Conservation (phyloP, 2,797 vertebrate genomes). For the Odontamblyopus rebecca region DNA sequence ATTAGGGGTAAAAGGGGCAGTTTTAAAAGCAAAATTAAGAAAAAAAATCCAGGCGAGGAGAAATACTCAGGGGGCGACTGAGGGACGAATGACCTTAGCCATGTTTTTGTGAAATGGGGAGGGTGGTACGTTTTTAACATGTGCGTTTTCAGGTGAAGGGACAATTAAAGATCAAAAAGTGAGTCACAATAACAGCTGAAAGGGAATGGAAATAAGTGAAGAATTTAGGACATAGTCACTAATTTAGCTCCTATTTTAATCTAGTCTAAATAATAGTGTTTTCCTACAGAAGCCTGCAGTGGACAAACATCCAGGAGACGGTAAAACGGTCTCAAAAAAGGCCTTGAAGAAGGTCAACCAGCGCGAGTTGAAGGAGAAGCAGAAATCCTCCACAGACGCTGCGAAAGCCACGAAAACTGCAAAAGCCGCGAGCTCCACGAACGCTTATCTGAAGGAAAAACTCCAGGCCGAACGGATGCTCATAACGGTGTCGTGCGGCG, state of each 20-base stretch:
- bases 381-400: neutral
- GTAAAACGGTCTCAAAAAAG: neutral
- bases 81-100: too few relatives aligned
- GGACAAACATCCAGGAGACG: neutral
- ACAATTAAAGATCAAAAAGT: neutral
- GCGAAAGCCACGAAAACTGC: neutral
- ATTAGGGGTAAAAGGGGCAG: too few relatives aligned
- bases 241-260: neutral
- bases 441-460: neutral
- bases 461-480: constrained; percentile 2
- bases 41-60: too few relatives aligned
- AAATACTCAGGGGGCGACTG: too few relatives aligned
- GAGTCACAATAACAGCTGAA: neutral
- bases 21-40: too few relatives aligned
- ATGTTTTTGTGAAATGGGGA: too few relatives aligned
- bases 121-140: too few relatives aligned
- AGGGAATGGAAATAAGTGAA: neutral
- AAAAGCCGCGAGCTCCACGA: too few relatives aligned
- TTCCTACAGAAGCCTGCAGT: constrained; percentile 1
- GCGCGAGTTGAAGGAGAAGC: neutral
- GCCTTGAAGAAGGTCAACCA: neutral
- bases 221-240: neutral
- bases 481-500: constrained; percentile 1
- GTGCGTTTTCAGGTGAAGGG: neutral
- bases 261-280: neutral